phyloP scores from a whole-genome alignment of 2,113 vertebrate genomes.

The Cavia porcellus region DNA sequence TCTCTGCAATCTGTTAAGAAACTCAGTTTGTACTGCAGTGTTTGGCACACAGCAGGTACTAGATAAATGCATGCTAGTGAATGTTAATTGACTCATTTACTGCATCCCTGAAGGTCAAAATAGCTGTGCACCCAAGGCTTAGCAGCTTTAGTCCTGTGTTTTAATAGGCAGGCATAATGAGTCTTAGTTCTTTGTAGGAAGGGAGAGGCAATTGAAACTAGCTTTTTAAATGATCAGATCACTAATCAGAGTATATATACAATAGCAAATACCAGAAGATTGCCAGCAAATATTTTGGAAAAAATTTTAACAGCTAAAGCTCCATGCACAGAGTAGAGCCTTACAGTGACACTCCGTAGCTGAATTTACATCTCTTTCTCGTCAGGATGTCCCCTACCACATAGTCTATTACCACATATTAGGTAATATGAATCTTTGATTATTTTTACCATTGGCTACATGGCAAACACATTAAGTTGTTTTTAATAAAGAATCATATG shows the following conservation, averaged over 20 bases:
- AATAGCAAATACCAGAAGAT: slow-evolving; percentile 22
- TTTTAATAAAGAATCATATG: not conserved
- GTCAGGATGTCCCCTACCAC: not conserved
- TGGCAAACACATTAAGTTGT: not conserved
- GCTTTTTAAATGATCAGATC: slow-evolving; percentile 38
- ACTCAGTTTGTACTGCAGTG: not conserved
- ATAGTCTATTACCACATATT: not conserved
- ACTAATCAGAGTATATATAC: slow-evolving; percentile 14
- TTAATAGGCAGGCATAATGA: slow-evolving; percentile 35
- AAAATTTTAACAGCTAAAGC: not conserved
- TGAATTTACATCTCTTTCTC: not conserved
- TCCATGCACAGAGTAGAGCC: not conserved
- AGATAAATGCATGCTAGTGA: slow-evolving; percentile 52
- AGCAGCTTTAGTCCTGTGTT: not conserved
- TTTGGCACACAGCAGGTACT: slow-evolving; percentile 49
- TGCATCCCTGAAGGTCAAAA: slow-evolving; percentile 44
- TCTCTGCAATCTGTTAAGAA: not conserved
- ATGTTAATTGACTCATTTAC: slow-evolving; percentile 66
- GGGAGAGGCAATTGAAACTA: not conserved
- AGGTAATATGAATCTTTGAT: not conserved
- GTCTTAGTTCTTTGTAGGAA: slow-evolving; percentile 5
- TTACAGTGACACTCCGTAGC: not conserved
- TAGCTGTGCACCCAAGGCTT: not conserved
- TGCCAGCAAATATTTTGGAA: not conserved
- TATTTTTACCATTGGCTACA: not conserved